phyloP scores from a whole-genome alignment of 1,140 invertebrate genomes.

The Tetramorium alpestre region DNA sequence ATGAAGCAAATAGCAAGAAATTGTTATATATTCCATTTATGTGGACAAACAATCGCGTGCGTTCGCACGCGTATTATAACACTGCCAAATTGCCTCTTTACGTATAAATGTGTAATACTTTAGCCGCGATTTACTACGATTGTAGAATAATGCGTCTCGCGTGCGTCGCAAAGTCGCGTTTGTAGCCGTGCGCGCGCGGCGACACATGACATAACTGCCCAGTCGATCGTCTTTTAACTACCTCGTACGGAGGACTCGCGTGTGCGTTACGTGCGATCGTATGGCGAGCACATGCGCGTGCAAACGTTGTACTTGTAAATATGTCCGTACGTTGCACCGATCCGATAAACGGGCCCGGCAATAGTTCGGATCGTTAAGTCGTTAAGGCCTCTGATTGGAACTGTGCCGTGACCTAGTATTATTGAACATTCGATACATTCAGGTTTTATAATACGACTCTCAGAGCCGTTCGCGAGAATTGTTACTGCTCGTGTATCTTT shows the following conservation, averaged over 20 bases:
- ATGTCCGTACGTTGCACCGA: slow-evolving; percentile 46
- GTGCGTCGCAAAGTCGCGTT: slow-evolving; percentile 14
- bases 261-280: slow-evolving; percentile 17
- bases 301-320: slow-evolving; percentile 30
- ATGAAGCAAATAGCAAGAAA: background rate
- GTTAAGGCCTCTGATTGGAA: slow-evolving; percentile 60
- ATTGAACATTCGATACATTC: slow-evolving; percentile 44
- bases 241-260: slow-evolving; percentile 11
- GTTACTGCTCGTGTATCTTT: background rate
- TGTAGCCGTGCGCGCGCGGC: background rate
- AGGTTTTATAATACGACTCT: background rate
- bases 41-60: background rate
- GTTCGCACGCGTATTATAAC: background rate
- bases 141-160: slow-evolving; percentile 44
- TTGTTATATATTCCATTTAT: background rate
- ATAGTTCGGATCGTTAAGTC: slow-evolving; percentile 67
- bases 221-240: slow-evolving; percentile 53
- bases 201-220: slow-evolving; percentile 12
- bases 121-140: slow-evolving; percentile 39
- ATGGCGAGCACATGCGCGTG: background rate
- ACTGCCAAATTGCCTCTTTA: slow-evolving; percentile 11
- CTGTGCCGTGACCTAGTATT: slow-evolving; percentile 41
- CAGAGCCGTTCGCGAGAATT: background rate
- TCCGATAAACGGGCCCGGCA: slow-evolving; percentile 45
- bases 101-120: slow-evolving; percentile 2